These are phyloP conservation scores for Xenops minutus DNA, from an alignment of 2,797 vertebrate species.

Conservation along the genomic window DNA sequence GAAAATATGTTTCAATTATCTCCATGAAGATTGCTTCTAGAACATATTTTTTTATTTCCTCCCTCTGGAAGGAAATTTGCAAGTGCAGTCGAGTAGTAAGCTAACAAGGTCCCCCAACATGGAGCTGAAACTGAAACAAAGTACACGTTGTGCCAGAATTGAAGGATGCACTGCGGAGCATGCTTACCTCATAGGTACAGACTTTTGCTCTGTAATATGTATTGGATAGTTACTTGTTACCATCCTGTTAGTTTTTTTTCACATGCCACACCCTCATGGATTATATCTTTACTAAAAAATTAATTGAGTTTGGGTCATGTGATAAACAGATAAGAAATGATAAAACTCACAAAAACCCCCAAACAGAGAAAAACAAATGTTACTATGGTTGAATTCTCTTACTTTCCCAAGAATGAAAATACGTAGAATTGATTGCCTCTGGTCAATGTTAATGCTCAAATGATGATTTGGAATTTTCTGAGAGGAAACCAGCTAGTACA, in stretches of 20 bases:
- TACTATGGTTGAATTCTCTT: neutral
- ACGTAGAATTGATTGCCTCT: neutral
- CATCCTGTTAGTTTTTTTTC: neutral
- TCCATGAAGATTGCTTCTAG: neutral
- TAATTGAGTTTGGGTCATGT: neutral
- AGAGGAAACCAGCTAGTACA: neutral
- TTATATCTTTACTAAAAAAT: neutral
- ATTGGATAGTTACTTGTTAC: neutral
- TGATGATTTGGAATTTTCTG: neutral
- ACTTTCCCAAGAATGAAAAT: neutral
- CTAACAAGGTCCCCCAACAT: neutral
- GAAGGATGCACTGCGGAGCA: neutral
- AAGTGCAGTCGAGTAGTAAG: neutral
- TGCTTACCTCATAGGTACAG: neutral
- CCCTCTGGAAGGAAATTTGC: conserved; percentile 8
- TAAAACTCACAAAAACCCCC: neutral
- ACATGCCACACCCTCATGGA: neutral
- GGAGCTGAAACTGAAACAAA: neutral
- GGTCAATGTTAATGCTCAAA: neutral
- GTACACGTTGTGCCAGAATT: neutral
- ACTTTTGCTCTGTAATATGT: neutral
- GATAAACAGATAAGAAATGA: neutral
- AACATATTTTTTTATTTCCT: neutral
- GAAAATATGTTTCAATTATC: conserved; percentile 2
- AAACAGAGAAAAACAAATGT: fast-evolving